Evolutionary conservation across 2,888 invertebrate genomes (phyloP).

Genomic region (Euspilapteryx auroguttella): DNA sequence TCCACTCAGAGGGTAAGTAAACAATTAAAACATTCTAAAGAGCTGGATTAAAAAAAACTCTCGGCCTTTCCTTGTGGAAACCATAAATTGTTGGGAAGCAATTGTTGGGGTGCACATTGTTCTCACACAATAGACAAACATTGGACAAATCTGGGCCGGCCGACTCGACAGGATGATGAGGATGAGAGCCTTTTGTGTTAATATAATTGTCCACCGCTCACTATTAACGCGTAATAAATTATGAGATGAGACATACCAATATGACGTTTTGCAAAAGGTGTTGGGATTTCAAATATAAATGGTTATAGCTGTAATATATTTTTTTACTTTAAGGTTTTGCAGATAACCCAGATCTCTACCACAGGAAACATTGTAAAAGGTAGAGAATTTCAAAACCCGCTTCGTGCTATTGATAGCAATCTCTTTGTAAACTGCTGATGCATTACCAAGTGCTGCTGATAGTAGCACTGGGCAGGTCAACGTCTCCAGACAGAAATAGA

Average conservation of each 20-base stretch:
- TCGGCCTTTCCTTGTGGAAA: too few species aligned
- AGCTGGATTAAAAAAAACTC: too few species aligned
- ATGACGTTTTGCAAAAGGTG: too few species aligned
- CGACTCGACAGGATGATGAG: conserved; percentile 12
- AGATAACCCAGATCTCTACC: too few species aligned
- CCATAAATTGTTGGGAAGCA: conserved; percentile 26
- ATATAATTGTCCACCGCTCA: conserved; percentile 8
- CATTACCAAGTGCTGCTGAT: conserved; percentile 13
- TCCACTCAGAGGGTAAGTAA: too few species aligned
- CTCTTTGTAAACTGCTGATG: conserved; percentile 22
- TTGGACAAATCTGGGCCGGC: conserved; percentile 13
- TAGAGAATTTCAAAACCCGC: conserved; percentile 2
- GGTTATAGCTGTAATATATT: too few species aligned
- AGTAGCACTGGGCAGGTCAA: conserved; percentile 38
- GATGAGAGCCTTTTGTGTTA: conserved; percentile 12
- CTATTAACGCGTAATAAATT: too few species aligned
- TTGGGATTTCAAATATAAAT: too few species aligned
- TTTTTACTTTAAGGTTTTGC: too few species aligned
- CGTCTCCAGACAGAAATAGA: conserved; percentile 46
- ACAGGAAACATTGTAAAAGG: too few species aligned
- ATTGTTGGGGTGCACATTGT: conserved; percentile 23
- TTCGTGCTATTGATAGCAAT: conserved; percentile 9
- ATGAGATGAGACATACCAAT: too few species aligned
- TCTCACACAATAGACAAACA: conserved; percentile 27
- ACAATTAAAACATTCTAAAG: too few species aligned